Evolutionary conservation across 2,113 vertebrate genomes (phyloP), one percentile per base, ranked within the genome.

Genomic region (Siniperca knerii): DNA sequence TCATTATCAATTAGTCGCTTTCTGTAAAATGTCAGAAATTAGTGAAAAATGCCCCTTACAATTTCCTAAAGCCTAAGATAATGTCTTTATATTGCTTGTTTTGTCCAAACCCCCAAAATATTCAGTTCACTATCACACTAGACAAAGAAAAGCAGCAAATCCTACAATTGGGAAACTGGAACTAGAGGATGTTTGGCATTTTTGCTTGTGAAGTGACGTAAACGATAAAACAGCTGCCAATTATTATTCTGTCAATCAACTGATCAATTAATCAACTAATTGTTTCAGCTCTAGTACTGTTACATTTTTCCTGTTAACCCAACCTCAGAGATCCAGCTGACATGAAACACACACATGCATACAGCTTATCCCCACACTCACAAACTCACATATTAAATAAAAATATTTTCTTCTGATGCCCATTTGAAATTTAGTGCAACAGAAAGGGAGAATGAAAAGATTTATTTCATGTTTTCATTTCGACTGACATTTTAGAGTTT

Each of bases 401-500:
- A 54, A 13, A n/a, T 54, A 48, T 60, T 23, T 60, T 42, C 11
- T 7, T 29, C 73, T 64, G 35, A 61, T 64, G n/a, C 2, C 18
- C 12, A 61, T 57, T 25, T 79, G 7, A 71, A 57, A 57, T 67
- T 40, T 25, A 35, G 8, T 62, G 35, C 44, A 58, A 50, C 12
- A 13, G 23, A n/a, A 68, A 60, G 20, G 11, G 18, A 29, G 23
- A 66, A 83, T 37, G 0, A 77, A 29, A 29, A 29, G 12, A 44
- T 35, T 40, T 66, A 9, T 72, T 65, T 29, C 12, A 11, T 12
- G 9, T 65, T 70, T 76, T 42, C 12, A 74, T 68, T 79, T 12
- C 5, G 9, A 54, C 46, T 20, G 70, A 75, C 33, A 62, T 74
- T 68, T 75, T 46, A 55, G 11, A 66, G 40, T 68, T 69, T 64